These are phyloP conservation scores for Oreocharis arfaki DNA, from an alignment of 2,113 vertebrate genomes.

Conservation along the genomic window DNA sequence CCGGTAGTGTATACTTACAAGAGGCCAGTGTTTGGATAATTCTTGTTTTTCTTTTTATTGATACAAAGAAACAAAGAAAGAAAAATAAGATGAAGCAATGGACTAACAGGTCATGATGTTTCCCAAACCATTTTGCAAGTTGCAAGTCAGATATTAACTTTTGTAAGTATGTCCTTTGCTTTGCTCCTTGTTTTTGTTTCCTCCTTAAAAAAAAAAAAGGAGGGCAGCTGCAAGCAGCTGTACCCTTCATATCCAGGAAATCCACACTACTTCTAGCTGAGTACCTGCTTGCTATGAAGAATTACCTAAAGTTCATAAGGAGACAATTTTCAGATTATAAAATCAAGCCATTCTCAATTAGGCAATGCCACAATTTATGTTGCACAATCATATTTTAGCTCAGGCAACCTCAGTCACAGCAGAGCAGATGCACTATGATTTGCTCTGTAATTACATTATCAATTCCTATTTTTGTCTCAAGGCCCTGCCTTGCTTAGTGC, in stretches of 20 bases:
- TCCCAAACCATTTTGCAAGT: not conserved
- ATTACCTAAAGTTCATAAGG: not conserved
- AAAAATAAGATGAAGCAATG: not conserved
- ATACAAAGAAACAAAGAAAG: not conserved
- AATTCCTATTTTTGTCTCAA: not conserved
- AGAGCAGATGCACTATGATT: not conserved
- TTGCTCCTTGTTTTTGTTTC: not conserved
- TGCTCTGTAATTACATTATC: not conserved
- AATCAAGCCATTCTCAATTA: not conserved
- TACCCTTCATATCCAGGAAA: not conserved
- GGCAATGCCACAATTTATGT: not conserved
- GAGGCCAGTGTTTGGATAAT: not conserved
- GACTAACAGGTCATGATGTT: not conserved
- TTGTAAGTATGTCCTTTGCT: not conserved
- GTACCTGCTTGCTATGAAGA: not conserved
- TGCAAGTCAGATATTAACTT: not conserved
- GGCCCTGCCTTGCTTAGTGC: not conserved
- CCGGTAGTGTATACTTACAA: not conserved
- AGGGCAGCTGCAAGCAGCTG: not conserved
- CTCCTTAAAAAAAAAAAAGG: not conserved
- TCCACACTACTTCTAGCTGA: not conserved
- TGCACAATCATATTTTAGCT: not conserved
- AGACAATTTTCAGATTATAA: not conserved
- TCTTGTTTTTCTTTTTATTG: not conserved
- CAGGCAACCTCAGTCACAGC: not conserved